Evolutionary conservation across 1,140 invertebrate species (phyloP).

Genomic region (Doryteuthis pealeii): DNA sequence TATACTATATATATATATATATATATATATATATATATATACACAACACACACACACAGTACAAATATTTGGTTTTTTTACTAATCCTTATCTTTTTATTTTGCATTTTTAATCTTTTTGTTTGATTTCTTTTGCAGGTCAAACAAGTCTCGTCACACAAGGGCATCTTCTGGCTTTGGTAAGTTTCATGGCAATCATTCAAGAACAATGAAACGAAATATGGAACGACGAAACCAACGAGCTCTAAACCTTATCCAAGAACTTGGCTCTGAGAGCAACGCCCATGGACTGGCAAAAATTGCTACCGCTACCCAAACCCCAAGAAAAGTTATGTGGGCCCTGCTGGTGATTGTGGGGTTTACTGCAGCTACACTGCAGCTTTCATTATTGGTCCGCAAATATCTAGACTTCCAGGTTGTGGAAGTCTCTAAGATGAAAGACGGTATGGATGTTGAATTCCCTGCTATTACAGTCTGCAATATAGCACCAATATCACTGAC

Average conservation of each 20-base stretch:
- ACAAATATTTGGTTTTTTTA: background rate
- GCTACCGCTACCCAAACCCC: slow-evolving; percentile 47
- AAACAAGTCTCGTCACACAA: background rate
- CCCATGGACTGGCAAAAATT: slow-evolving; percentile 53
- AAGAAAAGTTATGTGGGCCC: slow-evolving; percentile 48
- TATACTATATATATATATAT: too few relatives aligned
- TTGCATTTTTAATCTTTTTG: background rate
- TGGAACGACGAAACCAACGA: slow-evolving; percentile 24
- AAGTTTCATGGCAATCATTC: slow-evolving; percentile 23
- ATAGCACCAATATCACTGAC: slow-evolving; percentile 47
- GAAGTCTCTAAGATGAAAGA: slow-evolving; percentile 53
- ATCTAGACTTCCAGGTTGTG: slow-evolving; percentile 50
- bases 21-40: too few relatives aligned
- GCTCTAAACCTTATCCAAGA: slow-evolving; percentile 46
- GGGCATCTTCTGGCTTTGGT: background rate
- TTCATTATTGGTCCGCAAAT: slow-evolving; percentile 49
- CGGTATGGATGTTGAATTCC: slow-evolving; percentile 53
- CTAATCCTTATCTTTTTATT: background rate
- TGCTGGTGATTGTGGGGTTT: slow-evolving; percentile 52
- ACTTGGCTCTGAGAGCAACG: slow-evolving; percentile 53
- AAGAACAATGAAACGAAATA: slow-evolving; percentile 26
- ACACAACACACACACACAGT: too few relatives aligned
- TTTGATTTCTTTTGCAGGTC: background rate
- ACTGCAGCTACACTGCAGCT: slow-evolving; percentile 52
- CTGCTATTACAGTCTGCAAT: slow-evolving; percentile 52